These are phyloP conservation scores for Chionoecetes opilio DNA, from an alignment of 1,140 invertebrate species.

Conservation along the genomic window DNA sequence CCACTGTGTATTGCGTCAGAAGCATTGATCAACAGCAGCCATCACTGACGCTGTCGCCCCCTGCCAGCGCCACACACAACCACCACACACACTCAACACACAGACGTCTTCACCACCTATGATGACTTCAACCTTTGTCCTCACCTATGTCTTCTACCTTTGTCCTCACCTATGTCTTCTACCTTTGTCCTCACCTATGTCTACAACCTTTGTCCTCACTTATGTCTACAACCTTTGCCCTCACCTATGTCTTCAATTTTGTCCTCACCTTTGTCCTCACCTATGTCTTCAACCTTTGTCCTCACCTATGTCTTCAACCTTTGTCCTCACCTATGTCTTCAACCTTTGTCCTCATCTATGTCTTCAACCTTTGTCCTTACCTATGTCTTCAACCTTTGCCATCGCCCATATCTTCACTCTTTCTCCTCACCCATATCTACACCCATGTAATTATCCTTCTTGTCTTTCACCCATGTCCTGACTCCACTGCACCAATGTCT, in stretches of 20 bases:
- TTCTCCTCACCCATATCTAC: not conserved
- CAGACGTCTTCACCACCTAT: no score
- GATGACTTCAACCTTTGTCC: no score
- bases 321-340: not conserved
- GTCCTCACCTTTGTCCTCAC: not conserved
- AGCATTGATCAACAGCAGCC: slow-evolving; percentile 79
- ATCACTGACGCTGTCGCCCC: slow-evolving; percentile 77
- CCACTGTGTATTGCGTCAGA: slow-evolving; percentile 67
- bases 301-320: not conserved
- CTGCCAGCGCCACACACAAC: slow-evolving; percentile 24
- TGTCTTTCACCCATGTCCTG: not conserved
- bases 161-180: not conserved
- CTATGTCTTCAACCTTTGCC: not conserved
- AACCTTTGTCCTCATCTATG: not conserved
- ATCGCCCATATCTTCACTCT: not conserved
- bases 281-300: not conserved
- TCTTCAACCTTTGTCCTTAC: not conserved
- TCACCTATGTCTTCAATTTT: not conserved
- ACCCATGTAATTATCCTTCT: no score
- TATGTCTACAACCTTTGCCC: not conserved
- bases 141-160: not conserved
- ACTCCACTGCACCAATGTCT: no score
- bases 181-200: not conserved
- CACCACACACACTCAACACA: not conserved
- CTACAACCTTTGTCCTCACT: not conserved